phyloP scores from a whole-genome alignment of 2,888 invertebrate genomes.

The Tenthredo notha region DNA sequence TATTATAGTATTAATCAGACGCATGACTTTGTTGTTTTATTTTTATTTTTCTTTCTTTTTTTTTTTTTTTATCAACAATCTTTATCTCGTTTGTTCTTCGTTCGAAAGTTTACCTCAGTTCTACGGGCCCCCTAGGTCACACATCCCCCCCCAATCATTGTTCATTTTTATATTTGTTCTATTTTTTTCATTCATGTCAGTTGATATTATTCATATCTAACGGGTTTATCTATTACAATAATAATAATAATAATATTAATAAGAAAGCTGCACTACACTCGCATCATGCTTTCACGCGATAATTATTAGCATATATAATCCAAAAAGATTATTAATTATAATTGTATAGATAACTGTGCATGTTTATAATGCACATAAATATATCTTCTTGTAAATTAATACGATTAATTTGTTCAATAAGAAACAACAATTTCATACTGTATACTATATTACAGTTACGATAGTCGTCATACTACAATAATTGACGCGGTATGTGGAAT shows the following conservation, averaged over 20 bases:
- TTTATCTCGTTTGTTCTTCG: not conserved
- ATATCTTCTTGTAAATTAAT: not conserved
- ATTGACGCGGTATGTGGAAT: no score
- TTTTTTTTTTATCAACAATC: not conserved
- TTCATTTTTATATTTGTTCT: not conserved
- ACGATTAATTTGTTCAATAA: not conserved
- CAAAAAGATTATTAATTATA: not conserved
- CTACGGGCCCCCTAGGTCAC: not conserved
- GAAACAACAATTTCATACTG: not conserved
- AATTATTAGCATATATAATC: not conserved
- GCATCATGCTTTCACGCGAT: not conserved
- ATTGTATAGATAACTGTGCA: not conserved
- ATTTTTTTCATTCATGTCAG: not conserved
- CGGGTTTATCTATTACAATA: not conserved
- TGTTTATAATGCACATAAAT: not conserved
- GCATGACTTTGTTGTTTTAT: not conserved
- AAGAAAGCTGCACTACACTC: not conserved
- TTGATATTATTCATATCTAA: not conserved
- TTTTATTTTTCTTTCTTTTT: not conserved
- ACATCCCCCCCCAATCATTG: not conserved
- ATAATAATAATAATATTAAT: not conserved
- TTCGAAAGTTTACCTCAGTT: not conserved
- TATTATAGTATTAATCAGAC: not conserved
- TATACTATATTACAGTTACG: not conserved
- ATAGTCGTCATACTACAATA: no score